A percentile compares a stretch with the other conserved stretches of the same genome.
These are phyloP conservation scores for Sardina pilchardus DNA, from an alignment of 2,113 vertebrate genomes.

Conservation along the genomic window DNA sequence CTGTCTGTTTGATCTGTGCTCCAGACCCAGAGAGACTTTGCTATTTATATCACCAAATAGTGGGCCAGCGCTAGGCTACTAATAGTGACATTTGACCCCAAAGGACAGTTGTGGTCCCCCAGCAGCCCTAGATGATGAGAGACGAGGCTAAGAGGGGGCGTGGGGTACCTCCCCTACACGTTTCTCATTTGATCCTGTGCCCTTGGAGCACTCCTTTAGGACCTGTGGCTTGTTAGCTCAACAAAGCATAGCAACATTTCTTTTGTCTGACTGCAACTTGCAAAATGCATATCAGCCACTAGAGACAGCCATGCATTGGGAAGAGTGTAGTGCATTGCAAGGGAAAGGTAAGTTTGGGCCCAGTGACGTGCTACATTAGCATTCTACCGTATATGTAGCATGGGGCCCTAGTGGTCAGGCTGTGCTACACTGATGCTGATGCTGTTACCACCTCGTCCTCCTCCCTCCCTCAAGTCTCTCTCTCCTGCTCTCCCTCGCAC, in stretches of 20 bases:
- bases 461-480: background rate
- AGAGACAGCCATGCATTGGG: background rate
- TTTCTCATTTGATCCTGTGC: too few relatives aligned
- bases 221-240: too few relatives aligned
- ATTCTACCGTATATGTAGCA: background rate
- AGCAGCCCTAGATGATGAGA: background rate
- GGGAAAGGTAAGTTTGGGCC: background rate
- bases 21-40: too few relatives aligned
- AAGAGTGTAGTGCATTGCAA: background rate
- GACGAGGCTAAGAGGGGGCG: too few relatives aligned
- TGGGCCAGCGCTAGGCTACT: background rate
- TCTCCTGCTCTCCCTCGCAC: conserved; percentile 35
- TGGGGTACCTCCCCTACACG: too few relatives aligned
- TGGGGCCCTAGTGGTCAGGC: background rate
- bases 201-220: too few relatives aligned
- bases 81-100: background rate
- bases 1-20: background rate
- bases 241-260: too few relatives aligned
- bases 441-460: background rate
- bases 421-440: background rate
- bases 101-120: background rate
- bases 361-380: background rate
- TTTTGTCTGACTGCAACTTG: background rate
- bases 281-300: background rate
- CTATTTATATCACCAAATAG: too few relatives aligned